Base-by-base conservation (phyloP, 2,888 invertebrate genomes). In the Drosophila paranaensis region DNA sequence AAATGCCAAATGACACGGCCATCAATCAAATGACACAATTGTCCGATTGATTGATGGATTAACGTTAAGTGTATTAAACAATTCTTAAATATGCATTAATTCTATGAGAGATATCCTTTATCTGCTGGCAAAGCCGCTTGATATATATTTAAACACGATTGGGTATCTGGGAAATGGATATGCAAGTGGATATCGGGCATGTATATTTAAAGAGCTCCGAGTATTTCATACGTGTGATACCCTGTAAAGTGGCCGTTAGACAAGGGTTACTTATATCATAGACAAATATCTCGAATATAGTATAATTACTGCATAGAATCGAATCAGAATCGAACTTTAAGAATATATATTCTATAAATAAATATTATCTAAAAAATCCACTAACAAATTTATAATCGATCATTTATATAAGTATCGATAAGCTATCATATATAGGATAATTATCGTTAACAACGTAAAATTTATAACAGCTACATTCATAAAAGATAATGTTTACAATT, bases 21-120 rank as follows among this genome's bases (percentile, higher is more conserved):
- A 82, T 82, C 82, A 77, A 86, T 82, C 83, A 81, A 55, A 65
- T 69, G 61, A 46, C 55, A 50, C 60, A 54, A 55, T 51, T 14
- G 61, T 60, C 45, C 40, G 58, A 67, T 71, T 85, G 86, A 81
- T 86, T 74, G 83, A 61, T 74, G 61, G 25, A 10, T n/a, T 25
- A 66, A 60, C 46, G 40, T 30, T 51, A 65, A 51, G 56, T 63
- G 40, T 35, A 58, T 56, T 56, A 48, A 46, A 27, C 57, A 68
- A 51, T 46, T 43, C 25, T 43, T 30, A 45, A 51, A 57, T 51
- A 42, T 46, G 30, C 45, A 27, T 16, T 43, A 54, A 25, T 62
- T 39, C 20, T 25, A 35, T 48, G 35, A 39, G 14, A 55, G 43
- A 60, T 60, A 63, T 63, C 33, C 25, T 35, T 37, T 37, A 27